Evolutionary conservation across 2,797 vertebrate species (phyloP), one percentile per base, ranked within the genome.

Genomic region (Valencia hispanica): DNA sequence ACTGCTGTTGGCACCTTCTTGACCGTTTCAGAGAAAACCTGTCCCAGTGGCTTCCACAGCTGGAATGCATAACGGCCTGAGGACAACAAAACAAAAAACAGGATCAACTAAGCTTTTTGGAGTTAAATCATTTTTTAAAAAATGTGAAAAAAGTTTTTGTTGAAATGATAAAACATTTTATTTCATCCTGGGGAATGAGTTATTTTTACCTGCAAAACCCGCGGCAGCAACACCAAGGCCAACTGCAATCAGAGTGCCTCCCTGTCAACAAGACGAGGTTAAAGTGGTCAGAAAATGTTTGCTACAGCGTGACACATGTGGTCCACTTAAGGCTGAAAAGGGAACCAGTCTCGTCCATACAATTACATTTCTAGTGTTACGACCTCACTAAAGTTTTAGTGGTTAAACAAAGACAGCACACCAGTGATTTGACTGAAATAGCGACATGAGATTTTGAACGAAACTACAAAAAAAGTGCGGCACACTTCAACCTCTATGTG

Each of bases 21-120:
- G 45, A 95, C 95, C 9, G 95, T 95, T 84, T 96, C 93, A 74
- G 96, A 91, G 75, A 98, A 94, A 65, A 96, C 84, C 84, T 97
- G 96, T 77, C 96, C 95, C 57, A 98, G 90, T 70, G 97, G 97
- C 79, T 97, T 99, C 97, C 97, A 97, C 73, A 97, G 88, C 45
- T 94, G 96, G 89, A 97, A 97, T 12, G 96, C 95, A 4, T 95
- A 98, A 74, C 96, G 96, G 76, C 97, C 97, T 98, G 88, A 80
- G 88, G 74, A 85, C 80, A 30, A 86, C 34, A 34, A 34, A 3
- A 30, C 4, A n/a, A 79, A n/a, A 77, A 39, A 32, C 36, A 73
- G 59, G 9, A 79, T 12, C 70, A 22, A 68, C 17, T 6, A 77
- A 47, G 55, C 50, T 25, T 4, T 34, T 41, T 47, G 0, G n/a